phyloP scores from a whole-genome alignment of 2,113 vertebrate species.

The Dromaius novaehollandiae region DNA sequence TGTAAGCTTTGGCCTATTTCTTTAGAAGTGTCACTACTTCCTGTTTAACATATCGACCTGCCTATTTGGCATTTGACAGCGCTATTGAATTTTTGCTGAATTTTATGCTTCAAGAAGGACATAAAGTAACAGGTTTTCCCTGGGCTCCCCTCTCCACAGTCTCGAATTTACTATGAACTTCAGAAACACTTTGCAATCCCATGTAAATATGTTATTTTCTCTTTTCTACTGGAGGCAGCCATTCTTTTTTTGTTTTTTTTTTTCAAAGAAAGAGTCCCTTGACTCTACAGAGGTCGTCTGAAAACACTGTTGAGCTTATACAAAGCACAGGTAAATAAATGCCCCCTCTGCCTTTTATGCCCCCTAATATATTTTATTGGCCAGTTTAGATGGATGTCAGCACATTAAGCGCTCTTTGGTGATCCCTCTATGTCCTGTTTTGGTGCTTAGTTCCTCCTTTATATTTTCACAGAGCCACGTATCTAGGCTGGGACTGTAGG shows the following conservation, averaged over 20 bases:
- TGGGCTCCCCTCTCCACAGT: background rate
- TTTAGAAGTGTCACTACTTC: slow-evolving; percentile 38
- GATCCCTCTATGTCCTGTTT: background rate
- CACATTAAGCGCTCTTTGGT: background rate
- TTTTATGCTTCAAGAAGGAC: slow-evolving; percentile 65
- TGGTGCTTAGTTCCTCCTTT: background rate
- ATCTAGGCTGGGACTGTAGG: background rate
- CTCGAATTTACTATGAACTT: slow-evolving; percentile 59
- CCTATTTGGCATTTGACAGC: slow-evolving; percentile 59
- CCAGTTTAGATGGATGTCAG: background rate
- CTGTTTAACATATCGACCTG: slow-evolving; percentile 60
- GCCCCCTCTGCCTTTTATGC: background rate
- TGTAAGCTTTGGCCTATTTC: slow-evolving; percentile 31
- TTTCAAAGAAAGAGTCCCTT: background rate
- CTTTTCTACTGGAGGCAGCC: background rate
- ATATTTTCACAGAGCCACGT: background rate
- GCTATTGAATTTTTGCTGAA: slow-evolving; percentile 68
- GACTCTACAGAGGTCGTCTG: background rate
- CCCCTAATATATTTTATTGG: background rate
- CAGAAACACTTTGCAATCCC: slow-evolving; percentile 26
- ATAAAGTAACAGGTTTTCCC: slow-evolving; percentile 61
- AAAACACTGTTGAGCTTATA: background rate
- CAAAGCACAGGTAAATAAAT: background rate
- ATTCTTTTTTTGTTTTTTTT: background rate
- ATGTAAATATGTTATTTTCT: slow-evolving; percentile 2